These are phyloP conservation scores for Acanthurus leucopareius DNA, from an alignment of 2,797 vertebrate genomes.

Conservation along the genomic window DNA sequence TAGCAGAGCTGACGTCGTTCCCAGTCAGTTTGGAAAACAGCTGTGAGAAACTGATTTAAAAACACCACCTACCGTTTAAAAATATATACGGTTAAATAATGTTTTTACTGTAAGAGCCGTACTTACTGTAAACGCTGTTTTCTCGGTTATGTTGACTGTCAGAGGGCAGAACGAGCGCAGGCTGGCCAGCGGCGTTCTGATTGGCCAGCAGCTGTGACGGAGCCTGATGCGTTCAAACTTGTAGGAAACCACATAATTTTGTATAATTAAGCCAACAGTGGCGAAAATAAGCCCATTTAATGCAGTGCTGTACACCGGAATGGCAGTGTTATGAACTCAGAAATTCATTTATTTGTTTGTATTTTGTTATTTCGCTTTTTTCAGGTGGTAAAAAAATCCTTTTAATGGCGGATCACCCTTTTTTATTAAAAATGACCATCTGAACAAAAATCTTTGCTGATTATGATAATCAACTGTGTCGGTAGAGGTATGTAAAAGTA, in stretches of 20 bases:
- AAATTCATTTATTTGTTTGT: too few relatives aligned
- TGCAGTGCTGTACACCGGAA: too few relatives aligned
- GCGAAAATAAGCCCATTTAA: too few relatives aligned
- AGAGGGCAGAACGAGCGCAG: not conserved
- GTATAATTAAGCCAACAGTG: too few relatives aligned
- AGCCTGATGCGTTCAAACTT: not conserved
- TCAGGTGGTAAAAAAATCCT: too few relatives aligned
- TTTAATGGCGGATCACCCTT: too few relatives aligned
- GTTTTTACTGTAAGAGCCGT: not conserved
- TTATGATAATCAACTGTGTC: too few relatives aligned
- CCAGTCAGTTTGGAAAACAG: not conserved
- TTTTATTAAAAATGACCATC: too few relatives aligned
- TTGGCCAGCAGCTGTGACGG: conserved; percentile 38
- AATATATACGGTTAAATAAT: rapidly evolving
- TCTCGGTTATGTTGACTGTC: not conserved
- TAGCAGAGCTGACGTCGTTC: rapidly evolving
- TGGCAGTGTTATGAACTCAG: too few relatives aligned
- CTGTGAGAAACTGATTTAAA: not conserved
- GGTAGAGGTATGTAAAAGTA: too few relatives aligned
- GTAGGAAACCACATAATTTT: not conserved
- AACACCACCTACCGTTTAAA: conserved; percentile 6
- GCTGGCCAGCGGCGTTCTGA: conserved; percentile 22
- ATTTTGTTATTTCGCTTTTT: too few relatives aligned
- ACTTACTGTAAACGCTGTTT: not conserved
- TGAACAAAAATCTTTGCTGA: too few relatives aligned